These are phyloP conservation scores for Kradibia gibbosae DNA, from an alignment of 1,140 invertebrate species.

Conservation along the genomic window DNA sequence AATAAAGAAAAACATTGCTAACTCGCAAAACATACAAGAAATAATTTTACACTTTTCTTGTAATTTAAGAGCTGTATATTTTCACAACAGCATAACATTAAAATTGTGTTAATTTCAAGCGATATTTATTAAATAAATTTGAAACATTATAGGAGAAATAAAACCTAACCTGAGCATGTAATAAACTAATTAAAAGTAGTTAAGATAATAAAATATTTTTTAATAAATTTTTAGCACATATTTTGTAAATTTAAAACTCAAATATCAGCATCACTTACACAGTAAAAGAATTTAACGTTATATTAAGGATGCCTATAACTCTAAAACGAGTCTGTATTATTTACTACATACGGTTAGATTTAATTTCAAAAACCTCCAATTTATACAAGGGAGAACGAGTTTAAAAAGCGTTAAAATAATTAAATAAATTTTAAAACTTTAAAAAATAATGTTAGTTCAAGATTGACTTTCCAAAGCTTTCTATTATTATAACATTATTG, in stretches of 20 bases:
- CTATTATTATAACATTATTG: constrained; percentile 6
- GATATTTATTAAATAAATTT: constrained; percentile 40
- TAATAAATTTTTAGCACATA: not conserved
- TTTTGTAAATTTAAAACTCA: constrained; percentile 6
- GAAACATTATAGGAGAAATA: constrained; percentile 31
- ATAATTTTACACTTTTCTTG: constrained; percentile 22
- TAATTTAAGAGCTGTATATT: constrained; percentile 30
- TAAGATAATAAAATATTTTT: constrained; percentile 43
- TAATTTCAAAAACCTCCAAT: constrained; percentile 33
- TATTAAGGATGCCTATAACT: constrained; percentile 32
- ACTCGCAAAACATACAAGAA: constrained; percentile 43
- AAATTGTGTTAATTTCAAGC: constrained; percentile 35
- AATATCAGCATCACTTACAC: not conserved
- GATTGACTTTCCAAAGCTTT: constrained; percentile 43
- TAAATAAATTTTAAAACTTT: constrained; percentile 27
- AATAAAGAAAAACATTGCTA: constrained; percentile 43
- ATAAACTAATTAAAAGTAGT: constrained; percentile 28
- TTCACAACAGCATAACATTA: constrained; percentile 25
- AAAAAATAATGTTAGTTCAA: constrained; percentile 36
- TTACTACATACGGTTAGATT: constrained; percentile 42
- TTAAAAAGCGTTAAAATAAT: constrained; percentile 47
- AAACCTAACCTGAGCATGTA: constrained; percentile 37
- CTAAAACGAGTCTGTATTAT: constrained; percentile 45
- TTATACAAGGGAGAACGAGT: constrained; percentile 28
- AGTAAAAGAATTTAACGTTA: not conserved